Percentiles rank a stretch among this genome's conserved stretches.
Conservation (phyloP, 2,888 invertebrate genomes). For the Priocnemis perturbator region DNA sequence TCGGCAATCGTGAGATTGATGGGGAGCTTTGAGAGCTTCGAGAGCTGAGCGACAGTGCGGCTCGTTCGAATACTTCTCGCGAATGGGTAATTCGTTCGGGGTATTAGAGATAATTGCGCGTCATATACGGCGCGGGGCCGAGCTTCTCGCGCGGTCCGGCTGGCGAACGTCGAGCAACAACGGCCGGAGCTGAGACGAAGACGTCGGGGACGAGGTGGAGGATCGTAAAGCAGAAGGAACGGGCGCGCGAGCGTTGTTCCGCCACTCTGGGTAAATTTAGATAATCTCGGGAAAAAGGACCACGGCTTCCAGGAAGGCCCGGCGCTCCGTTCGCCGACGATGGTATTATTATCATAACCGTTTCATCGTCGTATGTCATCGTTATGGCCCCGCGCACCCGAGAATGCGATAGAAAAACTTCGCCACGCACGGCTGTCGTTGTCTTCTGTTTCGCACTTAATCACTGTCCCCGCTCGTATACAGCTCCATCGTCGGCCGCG, state of each 20-base stretch:
- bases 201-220: slow-evolving; percentile 16
- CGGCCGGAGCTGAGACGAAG: not conserved
- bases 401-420: too few species aligned
- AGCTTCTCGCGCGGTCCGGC: slow-evolving; percentile 4
- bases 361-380: slow-evolving; percentile 1
- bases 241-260: slow-evolving; percentile 40
- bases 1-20: not conserved
- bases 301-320: slow-evolving; percentile 49
- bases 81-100: slow-evolving; percentile 43
- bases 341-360: slow-evolving; percentile 46
- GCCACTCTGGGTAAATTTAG: slow-evolving; percentile 51
- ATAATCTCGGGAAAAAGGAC: slow-evolving; percentile 48
- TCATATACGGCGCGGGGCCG: slow-evolving; percentile 16
- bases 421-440: too few species aligned
- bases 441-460: too few species aligned
- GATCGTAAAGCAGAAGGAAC: slow-evolving; percentile 28
- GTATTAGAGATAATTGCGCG: slow-evolving; percentile 29
- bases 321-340: slow-evolving; percentile 35
- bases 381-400: too few species aligned
- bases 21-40: not conserved
- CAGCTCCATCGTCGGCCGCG: too few species aligned
- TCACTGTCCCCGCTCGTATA: too few species aligned
- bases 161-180: not conserved
- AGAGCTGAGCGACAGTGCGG: too few species aligned
- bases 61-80: slow-evolving; percentile 33